Conservation (phyloP, 2,797 vertebrate species). For the Limosa lapponica region DNA sequence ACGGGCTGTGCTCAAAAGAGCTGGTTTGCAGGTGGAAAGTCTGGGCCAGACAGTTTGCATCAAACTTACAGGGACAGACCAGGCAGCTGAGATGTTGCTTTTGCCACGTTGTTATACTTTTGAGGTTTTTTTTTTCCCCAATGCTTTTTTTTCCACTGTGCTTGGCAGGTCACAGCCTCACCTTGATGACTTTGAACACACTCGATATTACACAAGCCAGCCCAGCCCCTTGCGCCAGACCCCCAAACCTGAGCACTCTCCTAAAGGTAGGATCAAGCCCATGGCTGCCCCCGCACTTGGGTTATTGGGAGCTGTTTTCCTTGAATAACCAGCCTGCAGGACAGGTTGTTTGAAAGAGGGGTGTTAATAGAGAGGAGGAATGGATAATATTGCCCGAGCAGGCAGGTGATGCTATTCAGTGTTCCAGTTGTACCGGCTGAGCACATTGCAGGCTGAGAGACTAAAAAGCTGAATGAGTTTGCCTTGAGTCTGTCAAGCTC, state of each 20-base stretch:
- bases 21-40: background rate
- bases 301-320: background rate
- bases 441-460: background rate
- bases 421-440: background rate
- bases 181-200: constrained; percentile 29
- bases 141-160: background rate
- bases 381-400: background rate
- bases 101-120: background rate
- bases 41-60: background rate
- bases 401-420: background rate
- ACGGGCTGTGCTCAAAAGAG: background rate
- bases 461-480: background rate
- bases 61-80: background rate
- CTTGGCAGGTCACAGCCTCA: constrained; percentile 72
- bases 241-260: constrained; percentile 74
- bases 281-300: background rate
- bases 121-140: background rate
- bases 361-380: background rate
- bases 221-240: constrained; percentile 64
- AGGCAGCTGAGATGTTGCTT: background rate
- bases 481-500: background rate
- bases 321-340: background rate
- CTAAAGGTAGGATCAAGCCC: constrained; percentile 73
- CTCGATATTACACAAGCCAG: constrained; percentile 61
- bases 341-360: background rate